Evolutionary conservation across 2,888 invertebrate species (phyloP).

Genomic region (Quadriops clusia): DNA sequence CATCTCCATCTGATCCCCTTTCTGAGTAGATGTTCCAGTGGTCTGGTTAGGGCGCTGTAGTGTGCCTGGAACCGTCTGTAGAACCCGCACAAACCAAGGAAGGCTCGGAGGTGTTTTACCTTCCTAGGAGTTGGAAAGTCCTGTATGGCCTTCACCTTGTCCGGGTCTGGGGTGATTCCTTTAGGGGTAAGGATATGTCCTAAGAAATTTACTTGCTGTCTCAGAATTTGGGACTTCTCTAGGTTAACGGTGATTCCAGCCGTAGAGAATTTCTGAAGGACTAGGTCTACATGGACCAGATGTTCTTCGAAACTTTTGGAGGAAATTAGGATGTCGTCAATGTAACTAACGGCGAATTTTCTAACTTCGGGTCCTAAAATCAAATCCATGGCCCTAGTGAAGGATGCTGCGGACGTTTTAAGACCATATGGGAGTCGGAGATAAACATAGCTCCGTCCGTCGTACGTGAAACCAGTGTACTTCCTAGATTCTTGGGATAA

Average conservation of each 20-base stretch:
- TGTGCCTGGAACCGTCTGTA: slow-evolving; percentile 13
- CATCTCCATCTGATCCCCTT: slow-evolving; percentile 13
- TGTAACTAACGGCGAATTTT: slow-evolving; percentile 6
- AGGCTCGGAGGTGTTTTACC: slow-evolving; percentile 15
- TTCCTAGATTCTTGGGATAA: slow-evolving; percentile 11
- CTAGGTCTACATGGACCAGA: slow-evolving; percentile 4
- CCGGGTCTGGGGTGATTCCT: slow-evolving; percentile 14
- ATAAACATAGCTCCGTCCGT: slow-evolving; percentile 6
- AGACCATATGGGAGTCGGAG: slow-evolving; percentile 7
- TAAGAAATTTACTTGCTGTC: slow-evolving; percentile 13
- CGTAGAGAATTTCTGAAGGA: too few relatives aligned
- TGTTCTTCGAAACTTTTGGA: slow-evolving; percentile 10
- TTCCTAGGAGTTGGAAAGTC: slow-evolving; percentile 16
- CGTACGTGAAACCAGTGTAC: slow-evolving; percentile 8
- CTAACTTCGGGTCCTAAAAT: slow-evolving; percentile 10
- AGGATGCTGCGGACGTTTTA: slow-evolving; percentile 6
- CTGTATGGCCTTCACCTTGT: slow-evolving; percentile 13
- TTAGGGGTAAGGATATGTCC: slow-evolving; percentile 13
- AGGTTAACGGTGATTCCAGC: slow-evolving; percentile 17
- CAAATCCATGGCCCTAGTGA: slow-evolving; percentile 8
- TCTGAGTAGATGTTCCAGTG: slow-evolving; percentile 11
- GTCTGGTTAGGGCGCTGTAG: slow-evolving; percentile 11
- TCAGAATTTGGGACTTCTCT: slow-evolving; percentile 16
- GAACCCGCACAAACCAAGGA: slow-evolving; percentile 17
- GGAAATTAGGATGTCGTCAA: slow-evolving; percentile 13